These are phyloP conservation scores for Centropus unirufus DNA, from an alignment of 2,113 vertebrate genomes.

Conservation along the genomic window DNA sequence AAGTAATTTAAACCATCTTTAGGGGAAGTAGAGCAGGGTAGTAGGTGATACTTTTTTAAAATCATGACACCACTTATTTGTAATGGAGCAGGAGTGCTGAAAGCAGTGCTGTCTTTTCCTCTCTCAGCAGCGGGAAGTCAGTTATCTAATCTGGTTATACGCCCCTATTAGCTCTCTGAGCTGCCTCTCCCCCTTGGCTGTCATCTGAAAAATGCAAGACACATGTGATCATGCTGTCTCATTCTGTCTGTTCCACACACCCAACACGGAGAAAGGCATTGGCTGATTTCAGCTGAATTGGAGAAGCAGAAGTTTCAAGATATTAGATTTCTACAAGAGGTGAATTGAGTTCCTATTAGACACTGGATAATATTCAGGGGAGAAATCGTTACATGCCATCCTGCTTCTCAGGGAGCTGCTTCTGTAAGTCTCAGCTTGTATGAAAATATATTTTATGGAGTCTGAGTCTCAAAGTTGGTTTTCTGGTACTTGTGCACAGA, in stretches of 20 bases:
- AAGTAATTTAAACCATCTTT: not conserved
- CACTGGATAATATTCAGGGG: not conserved
- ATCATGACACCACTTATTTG: not conserved
- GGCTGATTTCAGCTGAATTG: not conserved
- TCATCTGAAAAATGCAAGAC: not conserved
- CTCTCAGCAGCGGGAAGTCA: not conserved
- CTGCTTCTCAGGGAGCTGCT: not conserved
- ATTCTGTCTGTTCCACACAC: not conserved
- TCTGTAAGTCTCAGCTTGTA: not conserved
- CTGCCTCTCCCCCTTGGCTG: not conserved
- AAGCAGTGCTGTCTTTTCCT: not conserved
- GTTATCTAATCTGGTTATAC: not conserved
- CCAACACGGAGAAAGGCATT: not conserved
- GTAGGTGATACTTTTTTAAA: not conserved
- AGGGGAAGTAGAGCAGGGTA: not conserved
- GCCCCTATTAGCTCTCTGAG: not conserved
- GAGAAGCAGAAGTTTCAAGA: not conserved
- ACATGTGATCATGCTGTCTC: not conserved
- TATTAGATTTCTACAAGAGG: not conserved
- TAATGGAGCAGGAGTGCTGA: not conserved
- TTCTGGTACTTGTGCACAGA: conserved; percentile 36
- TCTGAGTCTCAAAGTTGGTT: not conserved
- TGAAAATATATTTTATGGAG: not conserved
- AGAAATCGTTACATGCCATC: not conserved
- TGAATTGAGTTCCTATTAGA: not conserved